Base-by-base conservation (phyloP, 2,113 vertebrate genomes). In the Beaufortia kweichowensis region DNA sequence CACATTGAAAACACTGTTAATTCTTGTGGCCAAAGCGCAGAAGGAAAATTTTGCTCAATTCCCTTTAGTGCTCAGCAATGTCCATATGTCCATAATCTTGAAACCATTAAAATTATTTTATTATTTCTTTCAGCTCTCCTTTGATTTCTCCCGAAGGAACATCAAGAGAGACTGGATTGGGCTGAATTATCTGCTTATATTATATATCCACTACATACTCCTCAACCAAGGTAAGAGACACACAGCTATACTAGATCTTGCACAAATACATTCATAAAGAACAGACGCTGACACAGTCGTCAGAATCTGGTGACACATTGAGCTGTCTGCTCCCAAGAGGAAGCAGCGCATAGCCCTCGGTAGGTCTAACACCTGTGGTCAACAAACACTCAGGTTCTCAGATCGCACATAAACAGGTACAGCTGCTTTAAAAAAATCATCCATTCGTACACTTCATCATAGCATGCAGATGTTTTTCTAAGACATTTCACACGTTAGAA, bases 1-100 rank as follows among this genome's bases (percentile, higher is more conserved):
- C 87, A 57, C 80, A 66, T 78, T 85, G 82, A 89, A 89, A 89
- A 89, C 76, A 82, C 50, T 68, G 62, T 75, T 86, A 87, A 88
- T 89, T 86, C 79, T 82, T 84, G 81, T 83, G 70, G 78, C 77
- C 83, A 65, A 71, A 82, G 50, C 60, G 81, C 78, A 74, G 78
- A 79, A 86, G 84, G 88, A 84, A 78, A 80, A 83, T 41, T 82
- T 85, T 81, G 84, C 86, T 86, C 86, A 78, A 84, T 80, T 70
- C 71, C 73, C 84, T 63, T 80, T 17, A 50, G 56, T 46, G 74
- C 69, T 56, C 71, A 68, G 71, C 48, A 31, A 75, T 48, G 76
- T 77, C 79, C 80, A 82, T 79, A 79, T 86, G 81, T 84, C 85
- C 83, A 48, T 86, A 84, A 86, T 85, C 83, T 87, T 83, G 84